phyloP scores from a whole-genome alignment of 2,888 invertebrate genomes.

The Odontocolon sp. region DNA sequence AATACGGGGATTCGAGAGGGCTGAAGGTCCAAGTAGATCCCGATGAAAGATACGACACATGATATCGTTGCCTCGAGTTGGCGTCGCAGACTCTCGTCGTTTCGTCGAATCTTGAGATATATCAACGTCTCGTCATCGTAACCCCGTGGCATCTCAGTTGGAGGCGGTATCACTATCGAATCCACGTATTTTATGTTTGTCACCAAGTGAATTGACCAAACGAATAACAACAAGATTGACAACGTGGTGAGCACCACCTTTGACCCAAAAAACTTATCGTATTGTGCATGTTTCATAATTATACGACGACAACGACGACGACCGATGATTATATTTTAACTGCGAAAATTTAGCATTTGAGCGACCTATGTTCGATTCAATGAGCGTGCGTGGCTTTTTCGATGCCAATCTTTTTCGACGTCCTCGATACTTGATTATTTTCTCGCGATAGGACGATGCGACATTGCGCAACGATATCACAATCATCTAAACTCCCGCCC shows the following conservation, averaged over 20 bases:
- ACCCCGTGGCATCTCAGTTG: neutral
- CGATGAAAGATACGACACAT: slow-evolving; percentile 62
- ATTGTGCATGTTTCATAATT: no score
- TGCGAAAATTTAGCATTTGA: neutral
- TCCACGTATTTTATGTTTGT: neutral
- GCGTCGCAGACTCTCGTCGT: neutral
- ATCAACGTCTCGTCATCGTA: slow-evolving; percentile 3
- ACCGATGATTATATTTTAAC: slow-evolving; percentile 9
- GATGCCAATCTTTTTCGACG: slow-evolving; percentile 32
- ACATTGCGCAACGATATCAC: slow-evolving; percentile 21
- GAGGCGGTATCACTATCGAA: slow-evolving; percentile 41
- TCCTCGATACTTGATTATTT: neutral
- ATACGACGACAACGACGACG: neutral
- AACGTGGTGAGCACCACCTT: neutral
- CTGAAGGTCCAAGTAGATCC: slow-evolving; percentile 31
- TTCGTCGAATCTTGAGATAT: neutral
- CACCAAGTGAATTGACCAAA: neutral
- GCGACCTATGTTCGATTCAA: neutral
- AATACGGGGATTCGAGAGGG: slow-evolving; percentile 51
- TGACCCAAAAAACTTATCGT: neutral
- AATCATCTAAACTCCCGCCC: slow-evolving; percentile 21
- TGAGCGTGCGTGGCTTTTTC: slow-evolving; percentile 15
- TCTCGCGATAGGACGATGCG: slow-evolving; percentile 26
- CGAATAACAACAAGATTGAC: neutral
- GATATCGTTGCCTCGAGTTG: slow-evolving; percentile 36